Evolutionary conservation across 2,797 vertebrate species (phyloP), one percentile per base, ranked within the genome.

Genomic region (Synanceia verrucosa): DNA sequence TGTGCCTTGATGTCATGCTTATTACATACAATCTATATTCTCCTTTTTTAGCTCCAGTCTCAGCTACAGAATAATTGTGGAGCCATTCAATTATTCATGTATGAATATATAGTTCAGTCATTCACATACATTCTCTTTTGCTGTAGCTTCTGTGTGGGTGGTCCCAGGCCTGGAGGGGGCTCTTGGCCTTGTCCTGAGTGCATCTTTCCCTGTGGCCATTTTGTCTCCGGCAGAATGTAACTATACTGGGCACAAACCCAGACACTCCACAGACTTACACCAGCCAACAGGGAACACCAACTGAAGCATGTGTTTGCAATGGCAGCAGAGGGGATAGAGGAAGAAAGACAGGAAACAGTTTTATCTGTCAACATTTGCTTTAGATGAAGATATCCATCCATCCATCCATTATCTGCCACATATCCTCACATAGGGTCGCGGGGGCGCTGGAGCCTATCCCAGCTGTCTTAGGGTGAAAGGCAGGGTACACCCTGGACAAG

Each of bases 231-330:
- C 75, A 91, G 86, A 89, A 83, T 90, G 72, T 78, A 79, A 83
- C 76, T 74, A n/a, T n/a, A 65, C 83, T 74, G 88, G 91, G 91
- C 88, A 92, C 41, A 37, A 81, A 82, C 82, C 89, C 91, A 92
- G 86, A 84, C 76, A 73, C 86, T 88, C 78, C 66, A 90, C 82
- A 85, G 78, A 79, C 72, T 62, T 65, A 68, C 67, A 87, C 31
- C 65, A 83, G 81, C 84, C 78, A 90, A 75, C 79, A 66, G 73
- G 71, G 63, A 73, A 81, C 67, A 83, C 82, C 79, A 74, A 78
- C 67, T n/a, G 79, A 76, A 85, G 78, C 88, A 86, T 87, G 88
- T 91, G 86, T 66, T 80, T 76, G 60, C 70, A 76, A 71, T 62
- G 61, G 73, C 61, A 73, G 68, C 41, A 66, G 70, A 75, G 63